Evolutionary conservation across 2,888 invertebrate species (phyloP), one percentile per base, ranked within the genome.

Genomic region (Leptopterna dolabrata): DNA sequence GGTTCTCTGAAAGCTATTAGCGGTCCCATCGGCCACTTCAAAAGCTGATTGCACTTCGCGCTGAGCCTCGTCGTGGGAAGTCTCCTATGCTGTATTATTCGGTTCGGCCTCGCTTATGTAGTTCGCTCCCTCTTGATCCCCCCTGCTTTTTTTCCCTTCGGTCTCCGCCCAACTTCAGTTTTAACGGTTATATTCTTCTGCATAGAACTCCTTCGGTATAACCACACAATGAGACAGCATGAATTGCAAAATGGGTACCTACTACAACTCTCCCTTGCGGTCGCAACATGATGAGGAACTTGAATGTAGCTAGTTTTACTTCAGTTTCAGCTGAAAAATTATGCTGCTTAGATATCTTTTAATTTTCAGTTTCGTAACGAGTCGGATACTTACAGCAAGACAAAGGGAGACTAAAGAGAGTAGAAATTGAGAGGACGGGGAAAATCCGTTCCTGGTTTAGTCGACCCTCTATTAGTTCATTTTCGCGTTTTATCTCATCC

Each of bases 1-100:
- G 78, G 45, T 45, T 78, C 78, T 78, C 78, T 27, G 41, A 78
- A 78, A 78, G 78, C 78, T 45, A 78, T 78, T 78, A 78, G 78
- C 78, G 78, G 78, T 78, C 45, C 78, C 43, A 45, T 36, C 41
- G 63, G 78, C 78, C 78, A 78, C 78, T 78, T 78, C 78, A 78
- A 78, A 78, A 78, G 78, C 78, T 24, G 45, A 78, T 78, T 78
- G 78, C 41, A 14, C 78, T 78, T 78, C 41, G 19, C 78, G 45
- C 78, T 19, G 41, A 7, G 36, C 7, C 19, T n/a, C 78, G 24
- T 78, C 78, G 78, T 78, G 78, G 78, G 78, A 78, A 78, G 78
- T 45, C 78, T 14, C 63, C 63, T 63, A 24, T 63, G 11, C 24
- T 63, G 63, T 9, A 63, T 63, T 63, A 63, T 63, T 63, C 63